Evolutionary conservation across 2,888 invertebrate species (phyloP), one percentile per base, ranked within the genome.

Genomic region (Drosophila cognata): DNA sequence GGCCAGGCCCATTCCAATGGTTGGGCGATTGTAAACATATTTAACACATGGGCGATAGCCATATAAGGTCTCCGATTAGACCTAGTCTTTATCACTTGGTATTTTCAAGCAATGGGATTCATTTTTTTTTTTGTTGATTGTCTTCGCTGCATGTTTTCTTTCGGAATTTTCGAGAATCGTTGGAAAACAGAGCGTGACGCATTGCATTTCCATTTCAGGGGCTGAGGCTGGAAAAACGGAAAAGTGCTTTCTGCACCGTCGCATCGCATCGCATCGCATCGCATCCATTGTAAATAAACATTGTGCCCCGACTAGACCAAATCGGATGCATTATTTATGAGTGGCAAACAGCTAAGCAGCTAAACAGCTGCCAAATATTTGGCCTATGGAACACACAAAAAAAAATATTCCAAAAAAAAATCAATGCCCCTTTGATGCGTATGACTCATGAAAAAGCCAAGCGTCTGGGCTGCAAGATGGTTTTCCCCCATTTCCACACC

Each of bases 111-210:
- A 16, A 35, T 56, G 35, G 35, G 16, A 25, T 21, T 21, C 1
- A 21, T 21, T 21, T 21, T 52, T 28, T 57, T 36, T 11, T 13
- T 16, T 2, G 0, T 33, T 25, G 7, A 0, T 43, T 13, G 21
- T 21, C 7, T 7, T 7, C 8, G 46, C 46, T 25, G 46, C 1
- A 25, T 25, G 16, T 25, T 46, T 46, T 25, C 46, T 46, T 41
- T 25, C 36, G 29, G 50, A 63, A 50, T 63, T 58, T 58, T 60
- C 46, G 41, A 65, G 66, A 57, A 68, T 67, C 55, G 35, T 28
- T 31, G 48, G 13, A 36, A 58, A 77, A 77, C 85, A 84, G 83
- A 84, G 77, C 88, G 79, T 82, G 85, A 88, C 82, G 72, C 74
- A 74, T 72, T 79, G 79, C 88, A 84, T 82, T 86, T 85, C 72